These are phyloP conservation scores for Hesperia comma DNA, from an alignment of 2,888 invertebrate genomes.

Conservation along the genomic window DNA sequence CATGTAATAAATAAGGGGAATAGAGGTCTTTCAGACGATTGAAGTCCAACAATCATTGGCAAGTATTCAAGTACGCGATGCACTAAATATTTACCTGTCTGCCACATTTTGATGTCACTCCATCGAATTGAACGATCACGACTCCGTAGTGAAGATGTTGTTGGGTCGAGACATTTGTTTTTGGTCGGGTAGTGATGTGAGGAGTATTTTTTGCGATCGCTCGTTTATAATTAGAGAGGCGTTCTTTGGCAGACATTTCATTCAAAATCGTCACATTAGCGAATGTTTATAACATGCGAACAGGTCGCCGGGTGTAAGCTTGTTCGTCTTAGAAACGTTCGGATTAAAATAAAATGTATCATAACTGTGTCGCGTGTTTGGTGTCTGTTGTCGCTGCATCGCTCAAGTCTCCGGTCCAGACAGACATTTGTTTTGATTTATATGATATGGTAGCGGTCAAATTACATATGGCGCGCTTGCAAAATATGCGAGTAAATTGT, in stretches of 20 bases:
- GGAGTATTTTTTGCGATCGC: conserved; percentile 58
- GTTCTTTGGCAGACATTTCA: conserved; percentile 68
- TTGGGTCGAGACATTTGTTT: conserved; percentile 55
- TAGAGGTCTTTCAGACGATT: conserved; percentile 70
- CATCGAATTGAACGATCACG: conserved; percentile 53
- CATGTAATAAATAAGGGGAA: conserved; percentile 65
- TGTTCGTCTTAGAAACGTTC: conserved; percentile 50
- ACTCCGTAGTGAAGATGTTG: conserved; percentile 45
- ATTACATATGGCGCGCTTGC: conserved; percentile 25
- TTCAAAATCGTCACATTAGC: conserved; percentile 57
- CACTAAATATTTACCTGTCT: conserved; percentile 78
- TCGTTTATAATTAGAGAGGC: conserved; percentile 67
- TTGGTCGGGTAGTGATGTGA: conserved; percentile 56
- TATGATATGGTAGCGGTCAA: conserved; percentile 18
- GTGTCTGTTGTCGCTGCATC: conserved; percentile 19
- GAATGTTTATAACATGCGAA: conserved; percentile 54
- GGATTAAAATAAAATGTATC: conserved; percentile 43
- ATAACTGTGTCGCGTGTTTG: conserved; percentile 26
- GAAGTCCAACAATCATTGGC: conserved; percentile 78
- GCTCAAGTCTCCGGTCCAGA: conserved; percentile 25
- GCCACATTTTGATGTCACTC: conserved; percentile 62
- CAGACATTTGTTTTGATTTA: conserved; percentile 34
- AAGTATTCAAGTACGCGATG: conserved; percentile 73
- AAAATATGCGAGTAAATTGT: conserved; percentile 23
- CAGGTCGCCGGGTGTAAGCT: conserved; percentile 53